Base-by-base conservation (phyloP, 2,888 invertebrate species). In the Yponomeuta evonymella region DNA sequence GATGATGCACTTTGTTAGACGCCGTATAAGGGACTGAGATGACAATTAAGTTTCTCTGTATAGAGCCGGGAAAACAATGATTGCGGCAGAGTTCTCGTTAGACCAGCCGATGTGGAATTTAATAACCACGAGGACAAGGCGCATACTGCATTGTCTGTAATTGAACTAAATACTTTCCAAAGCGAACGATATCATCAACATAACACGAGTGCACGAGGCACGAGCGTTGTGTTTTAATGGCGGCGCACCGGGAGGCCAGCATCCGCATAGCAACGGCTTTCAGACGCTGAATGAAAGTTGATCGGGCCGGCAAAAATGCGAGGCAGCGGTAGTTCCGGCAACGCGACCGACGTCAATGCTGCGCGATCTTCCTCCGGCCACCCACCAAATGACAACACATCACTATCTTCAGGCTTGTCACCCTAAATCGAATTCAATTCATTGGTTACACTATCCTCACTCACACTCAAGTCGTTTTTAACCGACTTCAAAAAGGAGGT, bases 261-360 rank as follows among this genome's bases (percentile, higher is more conserved):
- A 89, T 92, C 91, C 91, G 91, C 90, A 79, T 92, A 85, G 91
- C 89, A 90, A 92, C 90, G 87, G 87, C 85, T 86, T 87, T 87
- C 87, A 86, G 87, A 83, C 82, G 81, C 83, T 86, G 86, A 90
- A 91, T 88, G 91, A 92, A 92, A 92, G 91, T 92, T 90, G 87
- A 88, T 87, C 86, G 81, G 79, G 80, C 81, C 81, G 81, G 81
- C 83, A 85, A 84, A 87, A 85, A 87, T 84, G 82, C 81, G 83
- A 83, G 79, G 15, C 70, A 15, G 29, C 78, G 79, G 74, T 78
- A 79, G 81, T 82, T 83, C 84, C 84, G 86, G 82, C 79, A 80
- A 78, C 80, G 71, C 80, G 77, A 78, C 77, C 78, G 48, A 76
- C 77, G 48, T 58, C 4, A 51, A 68, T 68, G 51, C 15, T 51